A percentile compares a stretch with the other conserved stretches of the same genome.
These are phyloP conservation scores for Tetraneura akinire DNA, from an alignment of 1,140 invertebrate species.

Conservation along the genomic window DNA sequence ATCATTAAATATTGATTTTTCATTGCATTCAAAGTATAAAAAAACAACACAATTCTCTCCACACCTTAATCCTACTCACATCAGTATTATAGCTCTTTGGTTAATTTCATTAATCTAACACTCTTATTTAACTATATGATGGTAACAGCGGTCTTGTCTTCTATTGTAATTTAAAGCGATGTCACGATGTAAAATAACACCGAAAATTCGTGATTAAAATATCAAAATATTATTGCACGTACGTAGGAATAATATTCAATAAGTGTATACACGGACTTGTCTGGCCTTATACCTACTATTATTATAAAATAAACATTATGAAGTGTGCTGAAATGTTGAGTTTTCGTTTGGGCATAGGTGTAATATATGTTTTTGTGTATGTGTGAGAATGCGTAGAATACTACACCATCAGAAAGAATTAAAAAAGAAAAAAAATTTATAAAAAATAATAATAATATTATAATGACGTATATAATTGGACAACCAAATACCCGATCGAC, in stretches of 20 bases:
- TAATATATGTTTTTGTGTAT: too few relatives aligned
- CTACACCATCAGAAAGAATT: too few relatives aligned
- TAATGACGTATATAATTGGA: neutral
- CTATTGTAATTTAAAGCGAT: neutral
- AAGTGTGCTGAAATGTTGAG: neutral
- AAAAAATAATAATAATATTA: conserved; percentile 7
- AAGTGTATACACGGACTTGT: neutral
- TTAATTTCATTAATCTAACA: neutral
- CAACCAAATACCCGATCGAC: neutral
- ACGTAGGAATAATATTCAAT: too few relatives aligned
- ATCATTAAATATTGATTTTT: too few relatives aligned
- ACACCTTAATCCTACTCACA: too few relatives aligned
- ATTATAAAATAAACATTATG: neutral
- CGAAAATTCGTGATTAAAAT: neutral
- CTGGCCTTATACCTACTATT: too few relatives aligned
- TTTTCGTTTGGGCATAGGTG: neutral
- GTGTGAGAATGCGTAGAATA: too few relatives aligned
- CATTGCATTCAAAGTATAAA: too few relatives aligned
- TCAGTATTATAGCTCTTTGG: too few relatives aligned
- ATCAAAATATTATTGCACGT: neutral
- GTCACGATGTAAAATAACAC: neutral
- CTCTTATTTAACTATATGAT: neutral
- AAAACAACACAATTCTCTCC: too few relatives aligned
- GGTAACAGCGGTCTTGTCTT: neutral
- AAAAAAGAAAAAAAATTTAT: too few relatives aligned